Evolutionary conservation across 64 coral and sea anemone species (phyloP), one percentile per base, ranked within the genome.

Genomic region (Porites australiensis): DNA sequence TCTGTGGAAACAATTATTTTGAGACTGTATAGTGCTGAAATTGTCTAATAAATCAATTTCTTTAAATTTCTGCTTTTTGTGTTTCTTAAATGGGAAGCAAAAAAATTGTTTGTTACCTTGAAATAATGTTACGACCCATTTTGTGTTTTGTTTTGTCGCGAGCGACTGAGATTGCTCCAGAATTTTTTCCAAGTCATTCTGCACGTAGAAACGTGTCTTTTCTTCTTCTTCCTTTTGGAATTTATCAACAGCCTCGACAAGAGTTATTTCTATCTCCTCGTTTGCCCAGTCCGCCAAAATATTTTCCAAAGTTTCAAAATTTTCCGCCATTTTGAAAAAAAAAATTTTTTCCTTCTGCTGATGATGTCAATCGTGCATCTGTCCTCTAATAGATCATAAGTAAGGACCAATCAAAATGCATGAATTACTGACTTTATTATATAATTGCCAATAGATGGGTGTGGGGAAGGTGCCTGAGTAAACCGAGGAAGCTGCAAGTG

Each of bases 61-160:
- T 62, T 13, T n/a, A 59, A 4, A 2, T 3, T 61, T 59, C 19
- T 59, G 59, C 8, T 57, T 82, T 12, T 58, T 19, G 8, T 14
- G 16, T 59, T 53, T 7, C 18, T 52, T 79, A 79, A 11, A 47
- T 79, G 60, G 22, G 11, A 82, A 82, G 46, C 58, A 49, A 66
- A 66, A 45, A 3, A 68, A 70, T 47, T 9, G 71, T 74, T 74
- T 74, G 4, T 86, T 69, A 86, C 82, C 82, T 86, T 22, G 69
- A 20, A 72, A 20, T 20, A 22, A 13, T 54, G 4, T 54, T 9
- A 54, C 52, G 4, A 54, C 52, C 52, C 82, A 67, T 70, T 69
- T 86, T 21, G 61, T 86, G 82, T 86, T 86, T 63, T 64, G 60
- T 86, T 86, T 86, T 48, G 82, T 86, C 16, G 20, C 77, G 19